These are phyloP conservation scores for Caenorhabditis inopinata DNA, from an alignment of 1,140 invertebrate species.

Conservation along the genomic window DNA sequence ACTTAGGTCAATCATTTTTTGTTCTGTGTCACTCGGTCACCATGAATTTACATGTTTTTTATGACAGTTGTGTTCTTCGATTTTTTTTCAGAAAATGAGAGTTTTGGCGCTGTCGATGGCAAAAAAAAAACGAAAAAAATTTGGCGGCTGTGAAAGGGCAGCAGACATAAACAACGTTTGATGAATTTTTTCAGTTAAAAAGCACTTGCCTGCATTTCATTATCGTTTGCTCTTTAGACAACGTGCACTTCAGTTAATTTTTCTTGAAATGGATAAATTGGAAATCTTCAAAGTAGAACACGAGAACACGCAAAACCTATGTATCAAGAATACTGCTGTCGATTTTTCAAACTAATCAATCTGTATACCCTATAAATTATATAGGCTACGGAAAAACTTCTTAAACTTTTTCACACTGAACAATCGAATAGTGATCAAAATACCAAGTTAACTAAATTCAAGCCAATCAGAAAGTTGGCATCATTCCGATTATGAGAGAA, in stretches of 20 bases:
- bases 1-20: too few species aligned
- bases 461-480: too few species aligned
- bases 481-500: too few species aligned
- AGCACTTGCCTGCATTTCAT: neutral
- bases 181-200: conserved; percentile 11
- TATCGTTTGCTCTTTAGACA: conserved; percentile 9
- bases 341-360: neutral
- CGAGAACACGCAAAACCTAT: too few species aligned
- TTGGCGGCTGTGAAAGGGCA: neutral
- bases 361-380: too few species aligned
- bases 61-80: too few species aligned
- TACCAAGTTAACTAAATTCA: conserved; percentile 8
- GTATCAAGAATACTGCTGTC: too few species aligned
- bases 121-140: neutral
- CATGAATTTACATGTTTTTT: too few species aligned
- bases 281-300: neutral
- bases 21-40: too few species aligned
- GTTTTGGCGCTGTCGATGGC: neutral
- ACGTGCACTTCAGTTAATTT: neutral
- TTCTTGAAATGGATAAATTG: neutral
- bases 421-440: neutral
- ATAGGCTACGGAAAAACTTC: too few species aligned
- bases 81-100: neutral
- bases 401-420: too few species aligned
- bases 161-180: conserved; percentile 14